Conservation (phyloP, 2,888 invertebrate genomes). For the Spodoptera littoralis region DNA sequence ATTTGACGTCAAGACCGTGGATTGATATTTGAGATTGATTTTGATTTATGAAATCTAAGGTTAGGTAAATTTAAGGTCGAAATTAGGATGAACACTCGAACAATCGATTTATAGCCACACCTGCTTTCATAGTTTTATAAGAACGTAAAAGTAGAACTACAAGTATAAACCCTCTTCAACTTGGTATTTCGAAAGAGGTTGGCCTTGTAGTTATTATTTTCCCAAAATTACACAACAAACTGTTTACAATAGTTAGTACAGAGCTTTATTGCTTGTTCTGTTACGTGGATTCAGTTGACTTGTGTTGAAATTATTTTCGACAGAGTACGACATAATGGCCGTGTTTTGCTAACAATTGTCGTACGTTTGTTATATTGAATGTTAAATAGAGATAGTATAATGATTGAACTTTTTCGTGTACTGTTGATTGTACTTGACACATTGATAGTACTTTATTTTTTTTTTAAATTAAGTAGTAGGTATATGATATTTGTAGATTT, state of each 20-base stretch:
- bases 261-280: conserved; percentile 39
- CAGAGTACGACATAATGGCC: conserved; percentile 45
- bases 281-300: conserved; percentile 33
- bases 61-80: too few species aligned
- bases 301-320: conserved; percentile 54
- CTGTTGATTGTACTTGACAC: too few species aligned
- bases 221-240: conserved; percentile 24
- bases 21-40: too few species aligned
- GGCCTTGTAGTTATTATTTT: conserved; percentile 35
- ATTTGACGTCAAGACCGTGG: too few species aligned
- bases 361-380: conserved; percentile 40
- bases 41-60: too few species aligned
- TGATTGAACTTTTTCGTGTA: not conserved
- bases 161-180: not conserved
- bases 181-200: conserved; percentile 19
- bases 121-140: too few species aligned
- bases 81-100: too few species aligned
- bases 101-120: too few species aligned
- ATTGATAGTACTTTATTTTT: too few species aligned
- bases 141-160: too few species aligned
- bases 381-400: conserved; percentile 25
- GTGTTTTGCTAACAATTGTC: conserved; percentile 37
- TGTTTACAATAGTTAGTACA: conserved; percentile 38
- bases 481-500: too few species aligned
- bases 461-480: too few species aligned